phyloP scores from a whole-genome alignment of 1,140 invertebrate genomes.

The Aphelinus atriplicis region DNA sequence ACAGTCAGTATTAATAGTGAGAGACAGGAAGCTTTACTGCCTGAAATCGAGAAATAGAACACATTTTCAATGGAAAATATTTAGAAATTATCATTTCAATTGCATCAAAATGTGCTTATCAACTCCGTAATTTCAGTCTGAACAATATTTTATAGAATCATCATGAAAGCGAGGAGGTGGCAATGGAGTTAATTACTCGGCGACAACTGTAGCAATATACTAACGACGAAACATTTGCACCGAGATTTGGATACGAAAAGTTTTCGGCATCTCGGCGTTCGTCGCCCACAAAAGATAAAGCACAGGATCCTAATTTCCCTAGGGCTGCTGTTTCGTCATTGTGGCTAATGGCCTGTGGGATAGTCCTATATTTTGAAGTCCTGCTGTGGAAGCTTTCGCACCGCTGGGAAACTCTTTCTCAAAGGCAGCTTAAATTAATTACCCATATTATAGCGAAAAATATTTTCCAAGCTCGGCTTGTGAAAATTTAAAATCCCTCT shows the following conservation, averaged over 20 bases:
- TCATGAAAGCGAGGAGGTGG: not conserved
- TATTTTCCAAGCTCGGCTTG: not conserved
- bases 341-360: conserved; percentile 36
- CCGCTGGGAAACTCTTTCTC: conserved; percentile 10
- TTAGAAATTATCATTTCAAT: no score
- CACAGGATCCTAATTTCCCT: conserved; percentile 37
- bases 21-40: conserved; percentile 18
- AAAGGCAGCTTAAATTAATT: conserved; percentile 30
- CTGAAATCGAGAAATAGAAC: conserved; percentile 25
- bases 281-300: conserved; percentile 21
- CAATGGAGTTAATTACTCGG: not conserved
- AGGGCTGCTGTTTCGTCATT: conserved; percentile 37
- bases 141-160: not conserved
- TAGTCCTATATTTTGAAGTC: not conserved
- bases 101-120: no score
- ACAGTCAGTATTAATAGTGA: conserved; percentile 32
- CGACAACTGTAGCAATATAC: not conserved
- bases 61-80: no score
- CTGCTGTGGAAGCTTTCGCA: not conserved
- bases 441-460: conserved; percentile 11
- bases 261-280: conserved; percentile 13
- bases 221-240: conserved; percentile 13
- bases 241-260: conserved; percentile 14
- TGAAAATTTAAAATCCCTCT: conserved; percentile 13
- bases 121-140: no score